phyloP scores from a whole-genome alignment of 2,113 vertebrate species.

The Leucosticte australis region DNA sequence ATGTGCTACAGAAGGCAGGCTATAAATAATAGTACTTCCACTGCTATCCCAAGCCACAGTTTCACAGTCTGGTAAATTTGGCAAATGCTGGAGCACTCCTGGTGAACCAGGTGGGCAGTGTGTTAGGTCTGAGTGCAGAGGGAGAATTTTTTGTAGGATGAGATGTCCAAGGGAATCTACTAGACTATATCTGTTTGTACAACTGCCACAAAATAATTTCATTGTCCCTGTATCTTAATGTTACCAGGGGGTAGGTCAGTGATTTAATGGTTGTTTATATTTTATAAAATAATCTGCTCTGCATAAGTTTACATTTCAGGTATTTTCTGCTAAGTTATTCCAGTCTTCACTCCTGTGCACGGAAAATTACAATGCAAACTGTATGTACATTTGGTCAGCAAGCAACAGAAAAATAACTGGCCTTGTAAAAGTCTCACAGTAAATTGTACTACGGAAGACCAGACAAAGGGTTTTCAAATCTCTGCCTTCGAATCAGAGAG shows the following conservation, averaged over 20 bases:
- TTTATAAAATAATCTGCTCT: not conserved
- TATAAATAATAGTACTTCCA: not conserved
- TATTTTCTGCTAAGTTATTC: not conserved
- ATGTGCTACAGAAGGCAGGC: not conserved
- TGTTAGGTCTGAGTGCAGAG: not conserved
- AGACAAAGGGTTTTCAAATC: not conserved
- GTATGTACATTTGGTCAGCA: not conserved
- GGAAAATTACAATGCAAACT: not conserved
- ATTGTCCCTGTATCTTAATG: not conserved
- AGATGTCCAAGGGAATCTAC: not conserved
- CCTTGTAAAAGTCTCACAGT: not conserved
- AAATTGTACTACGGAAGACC: not conserved
- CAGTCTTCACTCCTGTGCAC: not conserved
- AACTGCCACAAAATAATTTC: not conserved
- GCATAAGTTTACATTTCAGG: not conserved
- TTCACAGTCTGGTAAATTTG: not conserved
- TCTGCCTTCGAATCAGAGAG: not conserved
- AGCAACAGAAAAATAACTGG: not conserved
- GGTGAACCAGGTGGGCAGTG: not conserved
- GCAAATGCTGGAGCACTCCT: not conserved
- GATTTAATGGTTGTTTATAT: not conserved
- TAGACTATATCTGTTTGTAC: not conserved
- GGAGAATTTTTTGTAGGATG: not conserved
- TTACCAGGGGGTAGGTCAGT: fast-evolving
- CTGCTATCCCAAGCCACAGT: not conserved